Evolutionary conservation across 2,797 vertebrate genomes (phyloP), one percentile per base, ranked within the genome.

Genomic region (Rhabdomys pumilio): DNA sequence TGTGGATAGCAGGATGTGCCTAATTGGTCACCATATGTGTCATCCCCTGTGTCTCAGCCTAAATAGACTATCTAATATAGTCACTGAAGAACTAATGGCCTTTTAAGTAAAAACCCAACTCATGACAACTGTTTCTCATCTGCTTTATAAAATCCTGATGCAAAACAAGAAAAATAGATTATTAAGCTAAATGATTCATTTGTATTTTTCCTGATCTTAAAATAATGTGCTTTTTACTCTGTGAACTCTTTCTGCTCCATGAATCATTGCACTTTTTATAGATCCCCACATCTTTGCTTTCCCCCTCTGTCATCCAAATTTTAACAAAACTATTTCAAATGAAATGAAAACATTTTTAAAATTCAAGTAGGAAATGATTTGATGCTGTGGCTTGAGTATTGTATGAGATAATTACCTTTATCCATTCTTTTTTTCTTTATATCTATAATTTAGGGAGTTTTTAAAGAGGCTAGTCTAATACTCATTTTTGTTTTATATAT

Each of bases 171-270:
- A 15, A 92, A 75, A 59, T 41, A 57, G 59, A 85, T 92, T 75
- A 90, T 4, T 89, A 93, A 90, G 17, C 8, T 53, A 14, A 9
- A 67, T 94, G 96, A 96, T n/a, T 96, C 85, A 97, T 89, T 41
- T 34, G 7, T 47, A 47, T 87, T 86, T 86, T 95, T 72, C 57
- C 53, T 89, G 76, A 65, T 73, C 81, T 91, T 47, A 31, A 55
- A 81, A 94, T 81, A 72, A 47, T 24, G 1, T 81, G 41, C 59
- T 38, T 76, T 88, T 96, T 6, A 81, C 53, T 83, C 47, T 93
- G 38, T 73, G 44, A 79, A 83, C 38, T 50, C 29, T 76, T 87
- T 92, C 63, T 95, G 93, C 50, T 91, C 44, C 13, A 5, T 88
- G 67, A 96, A 9, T 95, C 82, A 94, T 55, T 93, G 92, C 14